phyloP scores from a whole-genome alignment of 2,888 invertebrate genomes.

The Nasonia oneida region DNA sequence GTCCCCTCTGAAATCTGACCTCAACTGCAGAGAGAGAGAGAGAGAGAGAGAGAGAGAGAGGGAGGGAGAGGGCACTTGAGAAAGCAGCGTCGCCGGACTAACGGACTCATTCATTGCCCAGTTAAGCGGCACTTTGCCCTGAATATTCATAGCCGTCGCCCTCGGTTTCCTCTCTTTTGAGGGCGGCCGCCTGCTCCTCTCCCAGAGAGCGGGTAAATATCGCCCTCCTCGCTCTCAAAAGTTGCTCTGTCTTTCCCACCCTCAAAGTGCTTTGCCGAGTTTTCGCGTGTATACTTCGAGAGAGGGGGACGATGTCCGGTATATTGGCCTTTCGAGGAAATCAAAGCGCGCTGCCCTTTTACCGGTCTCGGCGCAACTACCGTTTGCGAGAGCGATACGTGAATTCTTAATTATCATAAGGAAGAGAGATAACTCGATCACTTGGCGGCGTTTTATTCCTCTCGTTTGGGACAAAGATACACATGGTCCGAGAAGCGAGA shows the following conservation, averaged over 20 bases:
- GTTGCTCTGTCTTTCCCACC: slow-evolving; percentile 67
- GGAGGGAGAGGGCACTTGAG: background rate
- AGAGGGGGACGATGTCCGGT: background rate
- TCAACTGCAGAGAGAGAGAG: background rate
- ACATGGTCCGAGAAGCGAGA: background rate
- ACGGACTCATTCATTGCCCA: slow-evolving; percentile 77
- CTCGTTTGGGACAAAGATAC: slow-evolving; percentile 44
- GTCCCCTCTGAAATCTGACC: slow-evolving; percentile 4
- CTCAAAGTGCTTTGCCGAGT: slow-evolving; percentile 64
- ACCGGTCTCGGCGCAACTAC: background rate
- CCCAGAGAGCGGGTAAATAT: slow-evolving; percentile 72
- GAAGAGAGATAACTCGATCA: slow-evolving; percentile 14
- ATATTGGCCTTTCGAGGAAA: background rate
- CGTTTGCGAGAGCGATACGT: background rate
- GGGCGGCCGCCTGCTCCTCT: background rate
- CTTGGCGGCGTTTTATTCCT: slow-evolving; percentile 47
- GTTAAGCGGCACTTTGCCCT: slow-evolving; percentile 77
- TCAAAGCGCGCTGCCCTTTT: background rate
- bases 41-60: background rate
- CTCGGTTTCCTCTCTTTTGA: slow-evolving; percentile 66
- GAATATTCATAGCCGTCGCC: slow-evolving; percentile 76
- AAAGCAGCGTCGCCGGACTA: slow-evolving; percentile 67
- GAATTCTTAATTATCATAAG: background rate
- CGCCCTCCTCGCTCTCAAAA: slow-evolving; percentile 70
- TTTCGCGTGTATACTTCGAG: slow-evolving; percentile 6